These are phyloP conservation scores for Phenganax marumi DNA, from an alignment of 92 coral and sea anemone genomes.

Conservation along the genomic window DNA sequence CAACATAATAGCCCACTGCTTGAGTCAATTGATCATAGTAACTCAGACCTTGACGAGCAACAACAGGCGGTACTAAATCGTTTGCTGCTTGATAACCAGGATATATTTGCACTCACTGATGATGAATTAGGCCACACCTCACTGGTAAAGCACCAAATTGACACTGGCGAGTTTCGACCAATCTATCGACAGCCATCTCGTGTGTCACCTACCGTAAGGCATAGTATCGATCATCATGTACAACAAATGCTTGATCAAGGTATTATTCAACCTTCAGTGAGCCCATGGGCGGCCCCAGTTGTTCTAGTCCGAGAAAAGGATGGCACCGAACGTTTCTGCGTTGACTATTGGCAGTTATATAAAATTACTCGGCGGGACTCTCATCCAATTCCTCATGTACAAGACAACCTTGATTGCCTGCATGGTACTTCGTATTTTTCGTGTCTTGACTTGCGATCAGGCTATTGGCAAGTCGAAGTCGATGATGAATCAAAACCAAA, in stretches of 20 bases:
- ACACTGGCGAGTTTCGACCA: not conserved
- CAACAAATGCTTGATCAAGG: slow-evolving; percentile 17
- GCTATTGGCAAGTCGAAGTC: slow-evolving; percentile 42
- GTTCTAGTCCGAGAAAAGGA: slow-evolving; percentile 8
- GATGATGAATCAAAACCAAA: slow-evolving; percentile 28
- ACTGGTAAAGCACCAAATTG: slow-evolving; percentile 36
- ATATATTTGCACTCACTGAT: slow-evolving; percentile 36
- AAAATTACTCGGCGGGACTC: slow-evolving; percentile 27
- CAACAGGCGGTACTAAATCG: slow-evolving; percentile 44
- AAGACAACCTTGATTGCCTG: slow-evolving; percentile 37
- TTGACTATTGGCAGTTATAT: slow-evolving; percentile 13
- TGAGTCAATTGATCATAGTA: slow-evolving; percentile 40
- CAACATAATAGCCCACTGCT: slow-evolving; percentile 17
- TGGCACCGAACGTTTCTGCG: too few species aligned
- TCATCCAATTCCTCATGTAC: slow-evolving; percentile 32
- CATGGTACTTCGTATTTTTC: slow-evolving; percentile 41
- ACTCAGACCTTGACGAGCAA: slow-evolving; percentile 21
- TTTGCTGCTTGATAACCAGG: slow-evolving; percentile 6
- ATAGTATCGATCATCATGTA: slow-evolving; percentile 1
- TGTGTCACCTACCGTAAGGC: slow-evolving; percentile 10
- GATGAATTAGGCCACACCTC: slow-evolving; percentile 41
- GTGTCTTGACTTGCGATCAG: slow-evolving; percentile 21
- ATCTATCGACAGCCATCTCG: slow-evolving; percentile 10
- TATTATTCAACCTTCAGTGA: slow-evolving; percentile 15
- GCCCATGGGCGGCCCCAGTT: slow-evolving; percentile 36